Conservation (phyloP, 2,797 vertebrate species). For the Siniperca undulata region DNA sequence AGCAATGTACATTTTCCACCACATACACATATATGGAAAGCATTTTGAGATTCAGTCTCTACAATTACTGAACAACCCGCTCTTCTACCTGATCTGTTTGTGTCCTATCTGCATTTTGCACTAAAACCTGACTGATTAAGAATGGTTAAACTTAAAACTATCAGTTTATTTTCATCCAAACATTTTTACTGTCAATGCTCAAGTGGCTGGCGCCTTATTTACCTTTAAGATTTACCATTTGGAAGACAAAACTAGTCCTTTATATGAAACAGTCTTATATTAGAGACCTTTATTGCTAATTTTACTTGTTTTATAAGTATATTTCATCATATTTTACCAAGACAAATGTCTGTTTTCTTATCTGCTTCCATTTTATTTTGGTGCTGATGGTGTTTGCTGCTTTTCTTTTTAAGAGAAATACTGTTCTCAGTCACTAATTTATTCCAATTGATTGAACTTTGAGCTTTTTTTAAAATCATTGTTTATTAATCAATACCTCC, state of each 20-base stretch:
- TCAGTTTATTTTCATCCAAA: not conserved
- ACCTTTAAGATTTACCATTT: too few species aligned
- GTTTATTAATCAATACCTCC: not conserved
- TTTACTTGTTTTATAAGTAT: too few species aligned
- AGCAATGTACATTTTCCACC: not conserved
- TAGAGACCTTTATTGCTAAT: not conserved
- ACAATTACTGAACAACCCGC: not conserved
- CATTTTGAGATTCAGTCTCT: not conserved
- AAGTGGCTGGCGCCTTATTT: too few species aligned
- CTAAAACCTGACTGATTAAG: not conserved
- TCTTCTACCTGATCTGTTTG: not conserved
- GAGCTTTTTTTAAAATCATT: not conserved
- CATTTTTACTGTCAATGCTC: too few species aligned
- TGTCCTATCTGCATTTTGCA: not conserved
- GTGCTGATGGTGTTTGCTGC: not conserved
- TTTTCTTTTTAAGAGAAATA: too few species aligned
- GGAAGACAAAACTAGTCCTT: not conserved
- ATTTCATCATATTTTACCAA: not conserved
- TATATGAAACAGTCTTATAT: not conserved
- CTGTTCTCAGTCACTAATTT: not conserved
- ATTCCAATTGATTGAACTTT: not conserved
- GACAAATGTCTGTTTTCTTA: not conserved
- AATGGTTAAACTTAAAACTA: too few species aligned
- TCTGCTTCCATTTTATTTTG: not conserved
- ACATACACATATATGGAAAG: not conserved